Conservation (phyloP, 2,888 invertebrate genomes). For the Diloba caeruleocephala region DNA sequence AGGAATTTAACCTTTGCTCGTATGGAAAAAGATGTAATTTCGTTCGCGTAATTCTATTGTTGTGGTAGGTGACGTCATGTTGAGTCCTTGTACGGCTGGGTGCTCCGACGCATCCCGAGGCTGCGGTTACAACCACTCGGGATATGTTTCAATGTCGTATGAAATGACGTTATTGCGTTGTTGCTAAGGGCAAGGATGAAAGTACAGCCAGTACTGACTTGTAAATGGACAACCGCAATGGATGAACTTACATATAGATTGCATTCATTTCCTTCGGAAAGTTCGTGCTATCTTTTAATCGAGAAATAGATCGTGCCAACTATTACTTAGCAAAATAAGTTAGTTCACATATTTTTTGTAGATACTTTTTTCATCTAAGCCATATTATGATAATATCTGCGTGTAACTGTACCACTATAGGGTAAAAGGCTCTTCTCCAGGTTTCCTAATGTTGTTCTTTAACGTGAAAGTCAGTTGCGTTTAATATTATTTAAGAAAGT, state of each 20-base stretch:
- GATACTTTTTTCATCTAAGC: neutral
- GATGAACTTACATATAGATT: slow-evolving; percentile 17
- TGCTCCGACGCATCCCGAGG: slow-evolving; percentile 80
- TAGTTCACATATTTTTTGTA: neutral
- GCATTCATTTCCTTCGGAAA: slow-evolving; percentile 5
- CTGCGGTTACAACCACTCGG: slow-evolving; percentile 83
- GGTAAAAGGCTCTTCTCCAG: no score
- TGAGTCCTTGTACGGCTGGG: slow-evolving; percentile 85
- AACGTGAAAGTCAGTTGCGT: no score
- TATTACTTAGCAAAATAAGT: neutral
- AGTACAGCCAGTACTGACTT: slow-evolving; percentile 43
- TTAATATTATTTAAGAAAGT: no score
- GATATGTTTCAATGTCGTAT: slow-evolving; percentile 82
- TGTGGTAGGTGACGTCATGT: slow-evolving; percentile 74
- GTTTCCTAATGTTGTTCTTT: no score
- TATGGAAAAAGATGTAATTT: slow-evolving; percentile 57
- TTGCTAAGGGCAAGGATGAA: slow-evolving; percentile 73
- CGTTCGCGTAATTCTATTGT: slow-evolving; percentile 62
- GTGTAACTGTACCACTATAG: no score
- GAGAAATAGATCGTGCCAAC: neutral
- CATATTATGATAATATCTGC: no score
- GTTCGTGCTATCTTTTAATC: neutral
- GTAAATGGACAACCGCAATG: slow-evolving; percentile 13
- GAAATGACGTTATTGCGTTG: slow-evolving; percentile 71
- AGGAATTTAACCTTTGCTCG: slow-evolving; percentile 54